Evolutionary conservation across 2,888 invertebrate genomes (phyloP).

Genomic region (Eudasyphora cyanicolor): DNA sequence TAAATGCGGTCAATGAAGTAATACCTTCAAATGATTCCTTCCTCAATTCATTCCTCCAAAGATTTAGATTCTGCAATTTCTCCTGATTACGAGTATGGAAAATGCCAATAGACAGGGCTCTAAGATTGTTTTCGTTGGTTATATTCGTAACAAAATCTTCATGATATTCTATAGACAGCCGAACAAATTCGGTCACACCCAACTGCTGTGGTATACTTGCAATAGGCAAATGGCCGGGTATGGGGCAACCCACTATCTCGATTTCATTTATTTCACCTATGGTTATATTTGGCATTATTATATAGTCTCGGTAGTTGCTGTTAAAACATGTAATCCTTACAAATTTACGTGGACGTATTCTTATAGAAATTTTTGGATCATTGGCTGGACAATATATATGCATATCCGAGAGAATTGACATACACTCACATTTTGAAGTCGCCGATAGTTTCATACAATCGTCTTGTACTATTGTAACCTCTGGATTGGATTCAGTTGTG

Average conservation of each 20-base stretch:
- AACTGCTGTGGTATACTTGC: slow-evolving; percentile 76
- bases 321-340: slow-evolving; percentile 77
- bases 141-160: slow-evolving; percentile 81
- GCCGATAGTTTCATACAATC: slow-evolving; percentile 73
- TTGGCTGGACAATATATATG: slow-evolving; percentile 77
- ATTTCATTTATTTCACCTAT: slow-evolving; percentile 75
- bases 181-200: slow-evolving; percentile 75
- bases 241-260: slow-evolving; percentile 77
- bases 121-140: slow-evolving; percentile 82
- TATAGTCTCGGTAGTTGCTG: slow-evolving; percentile 74
- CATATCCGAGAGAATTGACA: slow-evolving; percentile 73
- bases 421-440: slow-evolving; percentile 74
- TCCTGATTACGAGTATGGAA: slow-evolving; percentile 84
- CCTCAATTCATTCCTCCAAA: slow-evolving; percentile 87
- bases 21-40: slow-evolving; percentile 84
- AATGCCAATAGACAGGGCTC: slow-evolving; percentile 82
- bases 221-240: slow-evolving; percentile 80
- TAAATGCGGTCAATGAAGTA: slow-evolving; percentile 84
- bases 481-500: not conserved
- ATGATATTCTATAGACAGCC: slow-evolving; percentile 82
- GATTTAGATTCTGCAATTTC: slow-evolving; percentile 83
- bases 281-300: slow-evolving; percentile 74
- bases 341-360: slow-evolving; percentile 72
- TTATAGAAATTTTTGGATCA: slow-evolving; percentile 74
- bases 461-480: slow-evolving; percentile 67